Evolutionary conservation across 2,113 vertebrate genomes (phyloP).

Genomic region (Anas platyrhynchos): DNA sequence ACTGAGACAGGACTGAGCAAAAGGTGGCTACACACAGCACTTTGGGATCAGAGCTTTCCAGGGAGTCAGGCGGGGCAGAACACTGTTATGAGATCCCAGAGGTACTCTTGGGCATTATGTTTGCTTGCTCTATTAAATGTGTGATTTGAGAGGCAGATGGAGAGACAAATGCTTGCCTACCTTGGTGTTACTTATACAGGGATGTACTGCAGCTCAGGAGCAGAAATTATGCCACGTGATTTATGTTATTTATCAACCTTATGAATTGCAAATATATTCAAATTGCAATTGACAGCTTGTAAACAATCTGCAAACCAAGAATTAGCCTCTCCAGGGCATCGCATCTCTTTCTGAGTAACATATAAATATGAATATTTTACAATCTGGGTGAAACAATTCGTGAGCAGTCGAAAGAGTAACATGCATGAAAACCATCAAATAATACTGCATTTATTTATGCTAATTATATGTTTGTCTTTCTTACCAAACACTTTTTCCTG

Average conservation of each 20-base stretch:
- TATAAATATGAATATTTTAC: conserved; percentile 67
- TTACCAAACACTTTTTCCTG: not conserved
- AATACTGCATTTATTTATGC: conserved; percentile 45
- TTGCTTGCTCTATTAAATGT: conserved; percentile 51
- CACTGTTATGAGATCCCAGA: not conserved
- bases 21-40: not conserved
- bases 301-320: conserved; percentile 70
- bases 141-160: conserved; percentile 56
- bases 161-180: conserved; percentile 42
- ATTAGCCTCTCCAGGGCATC: conserved; percentile 56
- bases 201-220: not conserved
- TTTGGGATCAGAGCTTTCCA: not conserved
- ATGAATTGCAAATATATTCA: conserved; percentile 71
- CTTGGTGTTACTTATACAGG: conserved; percentile 4
- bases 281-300: conserved; percentile 65
- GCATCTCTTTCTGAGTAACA: conserved; percentile 31
- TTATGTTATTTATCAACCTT: conserved; percentile 41
- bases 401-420: not conserved
- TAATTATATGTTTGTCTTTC: conserved; percentile 57
- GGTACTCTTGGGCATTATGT: conserved; percentile 1
- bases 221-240: conserved; percentile 1
- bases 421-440: conserved; percentile 41
- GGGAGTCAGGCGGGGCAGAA: not conserved
- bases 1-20: accelerated
- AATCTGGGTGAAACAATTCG: conserved; percentile 48